These are phyloP conservation scores for Orthosia gracilis DNA, from an alignment of 2,888 invertebrate genomes.

Conservation along the genomic window DNA sequence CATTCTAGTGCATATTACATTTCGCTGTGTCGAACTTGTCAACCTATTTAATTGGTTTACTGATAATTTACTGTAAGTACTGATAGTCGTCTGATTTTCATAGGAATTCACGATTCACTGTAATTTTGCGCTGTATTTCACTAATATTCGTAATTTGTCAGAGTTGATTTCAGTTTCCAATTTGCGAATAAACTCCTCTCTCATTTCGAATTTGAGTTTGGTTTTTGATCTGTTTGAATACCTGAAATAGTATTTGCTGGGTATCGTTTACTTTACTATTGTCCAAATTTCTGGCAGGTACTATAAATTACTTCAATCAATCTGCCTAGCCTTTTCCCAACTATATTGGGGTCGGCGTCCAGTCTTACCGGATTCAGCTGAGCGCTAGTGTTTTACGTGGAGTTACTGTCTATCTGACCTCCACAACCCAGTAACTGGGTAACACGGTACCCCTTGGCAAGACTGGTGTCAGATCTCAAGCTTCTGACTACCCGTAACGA, in stretches of 20 bases:
- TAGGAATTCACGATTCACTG: conserved; percentile 31
- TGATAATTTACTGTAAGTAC: conserved; percentile 12
- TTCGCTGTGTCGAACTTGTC: neutral
- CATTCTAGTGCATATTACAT: neutral
- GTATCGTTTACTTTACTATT: neutral
- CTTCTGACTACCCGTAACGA: too few relatives aligned
- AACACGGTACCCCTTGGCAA: too few relatives aligned
- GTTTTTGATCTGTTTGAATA: neutral
- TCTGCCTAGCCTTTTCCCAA: too few relatives aligned
- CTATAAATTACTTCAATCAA: too few relatives aligned
- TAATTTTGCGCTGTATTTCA: conserved; percentile 40
- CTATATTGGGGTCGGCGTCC: too few relatives aligned
- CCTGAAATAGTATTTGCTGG: neutral
- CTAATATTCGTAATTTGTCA: conserved; percentile 31
- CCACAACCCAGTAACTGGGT: too few relatives aligned
- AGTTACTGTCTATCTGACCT: too few relatives aligned
- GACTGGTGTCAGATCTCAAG: too few relatives aligned
- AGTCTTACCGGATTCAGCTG: too few relatives aligned
- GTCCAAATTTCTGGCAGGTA: too few relatives aligned
- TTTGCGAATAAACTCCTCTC: conserved; percentile 19
- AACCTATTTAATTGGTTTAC: conserved; percentile 34
- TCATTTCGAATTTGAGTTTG: conserved; percentile 23
- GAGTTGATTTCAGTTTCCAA: conserved; percentile 39
- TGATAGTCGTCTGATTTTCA: conserved; percentile 37
- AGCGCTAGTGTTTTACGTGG: too few relatives aligned